These are phyloP conservation scores for Myotis yumanensis DNA, from an alignment of 2,113 vertebrate genomes.

Conservation along the genomic window DNA sequence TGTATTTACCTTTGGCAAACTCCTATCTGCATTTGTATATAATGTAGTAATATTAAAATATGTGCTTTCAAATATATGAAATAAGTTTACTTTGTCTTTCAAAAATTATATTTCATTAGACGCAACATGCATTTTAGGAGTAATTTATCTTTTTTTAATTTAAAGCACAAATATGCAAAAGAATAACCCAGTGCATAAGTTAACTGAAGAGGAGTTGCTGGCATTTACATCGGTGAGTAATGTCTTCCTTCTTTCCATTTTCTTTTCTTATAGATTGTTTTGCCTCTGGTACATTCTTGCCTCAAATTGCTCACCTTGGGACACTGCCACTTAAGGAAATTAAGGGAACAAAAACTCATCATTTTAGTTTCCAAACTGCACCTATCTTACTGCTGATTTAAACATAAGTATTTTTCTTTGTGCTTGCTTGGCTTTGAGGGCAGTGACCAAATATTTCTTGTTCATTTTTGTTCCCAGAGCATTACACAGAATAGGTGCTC, in stretches of 20 bases:
- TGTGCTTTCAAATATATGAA: neutral
- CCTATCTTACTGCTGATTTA: neutral
- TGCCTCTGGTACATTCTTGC: constrained; percentile 3
- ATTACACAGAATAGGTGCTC: neutral
- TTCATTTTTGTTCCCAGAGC: neutral
- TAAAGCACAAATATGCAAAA: constrained; percentile 94
- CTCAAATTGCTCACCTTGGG: constrained; percentile 37
- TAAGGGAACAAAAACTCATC: neutral
- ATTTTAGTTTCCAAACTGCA: neutral
- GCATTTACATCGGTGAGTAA: constrained; percentile 94
- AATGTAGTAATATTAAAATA: neutral
- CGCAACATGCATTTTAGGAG: constrained; percentile 16
- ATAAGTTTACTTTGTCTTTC: constrained; percentile 31
- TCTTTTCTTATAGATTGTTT: constrained; percentile 20
- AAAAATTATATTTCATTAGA: constrained; percentile 32
- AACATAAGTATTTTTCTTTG: constrained; percentile 22
- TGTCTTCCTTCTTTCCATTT: constrained; percentile 29
- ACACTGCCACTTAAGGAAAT: neutral
- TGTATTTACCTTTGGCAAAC: constrained; percentile 30
- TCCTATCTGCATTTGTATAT: neutral
- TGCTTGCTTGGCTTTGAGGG: neutral
- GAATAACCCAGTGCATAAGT: constrained; percentile 95
- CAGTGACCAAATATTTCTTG: neutral
- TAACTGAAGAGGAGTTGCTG: constrained; percentile 95
- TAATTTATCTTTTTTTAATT: constrained; percentile 40